Evolutionary conservation across 2,888 invertebrate species (phyloP), one percentile per base, ranked within the genome.

Genomic region (Pristionchus mayeri): DNA sequence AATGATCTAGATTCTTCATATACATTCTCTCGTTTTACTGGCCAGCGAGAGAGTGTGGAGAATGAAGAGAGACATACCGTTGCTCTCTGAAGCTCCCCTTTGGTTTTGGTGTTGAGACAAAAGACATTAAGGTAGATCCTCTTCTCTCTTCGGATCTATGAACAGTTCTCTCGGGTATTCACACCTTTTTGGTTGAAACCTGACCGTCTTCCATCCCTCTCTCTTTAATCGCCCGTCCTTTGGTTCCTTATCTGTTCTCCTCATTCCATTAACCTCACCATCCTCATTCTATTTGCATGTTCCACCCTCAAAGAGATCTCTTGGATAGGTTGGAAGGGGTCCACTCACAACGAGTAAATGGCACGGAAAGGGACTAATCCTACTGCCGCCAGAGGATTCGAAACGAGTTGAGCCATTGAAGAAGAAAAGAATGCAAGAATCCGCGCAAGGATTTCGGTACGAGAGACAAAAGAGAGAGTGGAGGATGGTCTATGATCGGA

Each of bases 241-340:
- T n/a, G 37, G 67, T 75, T 75, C 75, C 44, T 48, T 76, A 44
- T 48, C 54, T 40, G 16, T 54, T 37, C 34, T 54, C 48, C 50
- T 50, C 79, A 54, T 54, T 79, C 54, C 79, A 52, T 37, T 52
- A 21, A 48, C 78, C 78, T 30, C 27, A 4, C 13, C 52, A 3
- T n/a, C n/a, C 54, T 54, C 79, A 21, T 76, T 76, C 48, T 76
- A 76, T 76, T 76, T 76, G 48, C 44, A 44, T 76, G 44, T 48
- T 76, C 75, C 27, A 37, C 76, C 21, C 54, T 52, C 44, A 54
- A 24, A 54, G 21, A 24, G n/a, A 54, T 21, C 30, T 24, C 78
- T 21, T 30, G 24, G 71, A 40, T 71, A 44, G 44, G 37, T 71
- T 18, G 16, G 76, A 48, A 48, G 27, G 16, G 48, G 48, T 27